A percentile compares a stretch with the other conserved stretches of the same genome.
Conservation (phyloP, 2,888 invertebrate genomes). For the Melieria omissa region DNA sequence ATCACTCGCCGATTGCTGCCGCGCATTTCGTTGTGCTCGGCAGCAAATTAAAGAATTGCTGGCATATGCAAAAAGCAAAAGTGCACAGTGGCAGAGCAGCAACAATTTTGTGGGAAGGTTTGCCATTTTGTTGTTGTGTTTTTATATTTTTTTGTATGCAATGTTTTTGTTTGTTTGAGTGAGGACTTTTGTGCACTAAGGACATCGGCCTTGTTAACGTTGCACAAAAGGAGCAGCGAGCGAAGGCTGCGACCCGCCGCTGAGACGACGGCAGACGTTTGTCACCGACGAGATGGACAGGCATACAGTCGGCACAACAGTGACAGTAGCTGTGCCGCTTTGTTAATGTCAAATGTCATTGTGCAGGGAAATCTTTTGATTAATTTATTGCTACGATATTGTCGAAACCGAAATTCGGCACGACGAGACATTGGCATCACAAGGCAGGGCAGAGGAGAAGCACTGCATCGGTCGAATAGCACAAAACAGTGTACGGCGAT, state of each 20-base stretch:
- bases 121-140: not conserved
- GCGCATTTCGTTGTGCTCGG: too few relatives aligned
- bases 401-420: constrained; percentile 44
- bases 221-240: too few relatives aligned
- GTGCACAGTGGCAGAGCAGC: not conserved
- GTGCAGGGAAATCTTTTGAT: constrained; percentile 42
- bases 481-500: too few relatives aligned
- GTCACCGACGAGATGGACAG: constrained; percentile 23
- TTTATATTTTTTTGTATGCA: not conserved
- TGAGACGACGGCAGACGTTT: not conserved
- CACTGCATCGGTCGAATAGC: too few relatives aligned
- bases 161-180: not conserved
- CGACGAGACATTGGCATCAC: constrained; percentile 8
- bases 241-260: too few relatives aligned
- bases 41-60: too few relatives aligned
- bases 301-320: not conserved
- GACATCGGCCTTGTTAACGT: too few relatives aligned
- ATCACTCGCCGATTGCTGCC: not conserved
- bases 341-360: constrained; percentile 28
- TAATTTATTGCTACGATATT: constrained; percentile 48
- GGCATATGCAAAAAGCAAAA: constrained; percentile 11
- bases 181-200: too few relatives aligned
- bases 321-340: constrained; percentile 11
- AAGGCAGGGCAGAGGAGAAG: too few relatives aligned
- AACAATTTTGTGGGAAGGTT: too few relatives aligned